Percentiles rank a stretch among this genome's conserved stretches.
These are phyloP conservation scores for Metellina segmentata DNA, from an alignment of 2,888 invertebrate genomes.

Conservation along the genomic window DNA sequence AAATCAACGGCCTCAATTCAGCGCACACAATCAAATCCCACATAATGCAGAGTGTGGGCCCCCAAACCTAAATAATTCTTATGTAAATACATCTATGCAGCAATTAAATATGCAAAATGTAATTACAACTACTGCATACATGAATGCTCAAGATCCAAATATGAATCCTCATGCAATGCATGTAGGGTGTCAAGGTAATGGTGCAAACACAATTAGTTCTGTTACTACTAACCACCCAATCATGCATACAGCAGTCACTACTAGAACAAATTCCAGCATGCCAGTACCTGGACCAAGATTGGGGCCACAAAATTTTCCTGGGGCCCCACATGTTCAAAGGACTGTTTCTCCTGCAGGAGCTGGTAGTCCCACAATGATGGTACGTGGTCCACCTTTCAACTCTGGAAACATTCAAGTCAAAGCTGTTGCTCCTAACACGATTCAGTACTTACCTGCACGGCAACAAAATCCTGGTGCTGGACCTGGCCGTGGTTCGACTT, in stretches of 20 bases:
- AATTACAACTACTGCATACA: constrained; percentile 79
- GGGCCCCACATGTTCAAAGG: constrained; percentile 59
- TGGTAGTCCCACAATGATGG: constrained; percentile 73
- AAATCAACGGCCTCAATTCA: constrained; percentile 76
- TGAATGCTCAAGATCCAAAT: constrained; percentile 78
- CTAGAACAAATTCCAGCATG: constrained; percentile 77
- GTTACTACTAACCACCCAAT: constrained; percentile 78
- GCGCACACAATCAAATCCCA: constrained; percentile 77
- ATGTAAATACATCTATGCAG: constrained; percentile 83
- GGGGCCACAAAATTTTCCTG: constrained; percentile 68
- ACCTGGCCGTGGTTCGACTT: constrained; percentile 87
- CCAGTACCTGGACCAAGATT: constrained; percentile 78
- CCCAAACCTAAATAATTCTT: constrained; percentile 82
- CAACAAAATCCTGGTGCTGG: constrained; percentile 85
- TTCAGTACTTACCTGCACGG: constrained; percentile 97
- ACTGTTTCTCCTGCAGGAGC: constrained; percentile 59
- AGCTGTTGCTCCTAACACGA: constrained; percentile 97
- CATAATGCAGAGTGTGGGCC: constrained; percentile 79
- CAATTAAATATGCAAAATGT: constrained; percentile 83
- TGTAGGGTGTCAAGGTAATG: constrained; percentile 64
- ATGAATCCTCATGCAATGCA: constrained; percentile 77
- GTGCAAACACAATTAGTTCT: constrained; percentile 78
- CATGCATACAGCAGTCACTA: constrained; percentile 77
- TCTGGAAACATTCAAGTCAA: constrained; percentile 93
- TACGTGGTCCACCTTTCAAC: constrained; percentile 82